phyloP scores from a whole-genome alignment of 2,113 vertebrate genomes.

The Alethe diademata region DNA sequence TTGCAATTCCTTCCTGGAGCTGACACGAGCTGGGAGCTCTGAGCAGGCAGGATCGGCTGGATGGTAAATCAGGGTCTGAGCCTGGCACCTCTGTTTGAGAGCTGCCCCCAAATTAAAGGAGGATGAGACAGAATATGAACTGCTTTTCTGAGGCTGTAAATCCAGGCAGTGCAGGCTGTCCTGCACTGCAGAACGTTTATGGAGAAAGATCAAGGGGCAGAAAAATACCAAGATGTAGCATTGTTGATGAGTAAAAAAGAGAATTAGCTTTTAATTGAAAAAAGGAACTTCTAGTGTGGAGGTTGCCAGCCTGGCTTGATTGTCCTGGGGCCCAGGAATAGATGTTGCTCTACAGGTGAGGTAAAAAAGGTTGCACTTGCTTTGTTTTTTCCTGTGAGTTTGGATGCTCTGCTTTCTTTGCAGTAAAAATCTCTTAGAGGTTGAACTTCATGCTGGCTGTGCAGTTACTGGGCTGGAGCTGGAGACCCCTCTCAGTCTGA shows the following conservation, averaged over 20 bases:
- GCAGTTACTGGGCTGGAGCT: not conserved
- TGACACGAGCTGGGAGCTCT: not conserved
- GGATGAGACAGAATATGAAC: not conserved
- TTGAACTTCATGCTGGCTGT: not conserved
- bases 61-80: not conserved
- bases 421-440: not conserved
- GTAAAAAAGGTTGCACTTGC: not conserved
- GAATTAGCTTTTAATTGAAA: slow-evolving; percentile 30
- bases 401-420: not conserved
- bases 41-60: not conserved
- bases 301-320: not conserved
- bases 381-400: not conserved
- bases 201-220: not conserved
- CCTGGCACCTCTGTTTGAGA: not conserved
- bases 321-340: not conserved
- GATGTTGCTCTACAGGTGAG: not conserved
- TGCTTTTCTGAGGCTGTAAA: not conserved
- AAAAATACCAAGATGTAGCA: not conserved
- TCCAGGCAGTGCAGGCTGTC: not conserved
- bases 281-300: not conserved
- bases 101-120: not conserved
- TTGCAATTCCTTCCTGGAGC: not conserved
- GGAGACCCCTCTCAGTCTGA: not conserved
- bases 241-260: not conserved
- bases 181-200: not conserved